phyloP scores from a whole-genome alignment of 2,113 vertebrate genomes.

The Dasypus novemcinctus region DNA sequence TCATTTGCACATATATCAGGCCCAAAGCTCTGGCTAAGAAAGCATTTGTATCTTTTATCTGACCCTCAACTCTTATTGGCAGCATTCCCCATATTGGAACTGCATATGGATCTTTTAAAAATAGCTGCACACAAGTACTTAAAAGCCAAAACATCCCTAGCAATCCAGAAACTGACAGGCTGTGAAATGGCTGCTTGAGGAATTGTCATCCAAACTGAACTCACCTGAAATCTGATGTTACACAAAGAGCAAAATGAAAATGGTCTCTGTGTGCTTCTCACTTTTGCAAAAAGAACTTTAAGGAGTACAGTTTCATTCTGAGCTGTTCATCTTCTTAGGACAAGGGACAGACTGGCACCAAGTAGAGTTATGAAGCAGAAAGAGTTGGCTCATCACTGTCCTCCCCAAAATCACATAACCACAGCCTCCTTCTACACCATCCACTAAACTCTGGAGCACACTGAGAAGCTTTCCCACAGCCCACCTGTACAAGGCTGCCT shows the following conservation, averaged over 20 bases:
- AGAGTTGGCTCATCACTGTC: neutral
- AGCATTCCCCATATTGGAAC: slow-evolving; percentile 33
- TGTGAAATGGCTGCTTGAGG: slow-evolving; percentile 56
- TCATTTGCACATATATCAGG: slow-evolving; percentile 7
- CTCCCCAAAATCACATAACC: neutral
- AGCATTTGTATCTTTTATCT: slow-evolving; percentile 42
- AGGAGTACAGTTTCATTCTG: neutral
- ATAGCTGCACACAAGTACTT: slow-evolving; percentile 37
- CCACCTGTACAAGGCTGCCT: neutral
- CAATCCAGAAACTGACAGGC: slow-evolving; percentile 46
- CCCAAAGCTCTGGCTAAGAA: neutral
- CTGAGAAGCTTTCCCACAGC: neutral
- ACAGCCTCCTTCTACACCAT: neutral
- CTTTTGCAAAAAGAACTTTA: slow-evolving; percentile 54
- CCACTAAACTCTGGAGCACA: neutral
- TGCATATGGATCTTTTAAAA: slow-evolving; percentile 37
- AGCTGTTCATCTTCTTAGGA: slow-evolving; percentile 35
- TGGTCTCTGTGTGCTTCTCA: neutral
- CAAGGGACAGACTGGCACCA: slow-evolving; percentile 4
- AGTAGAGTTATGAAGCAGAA: slow-evolving; percentile 12
- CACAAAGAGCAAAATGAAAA: slow-evolving; percentile 40
- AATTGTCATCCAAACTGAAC: slow-evolving; percentile 1
- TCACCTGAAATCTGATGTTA: slow-evolving; percentile 41
- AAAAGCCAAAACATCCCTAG: slow-evolving; percentile 59
- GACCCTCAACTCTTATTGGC: neutral